These are phyloP conservation scores for Philopotamus ludificatus DNA, from an alignment of 1,140 invertebrate genomes.

Conservation along the genomic window DNA sequence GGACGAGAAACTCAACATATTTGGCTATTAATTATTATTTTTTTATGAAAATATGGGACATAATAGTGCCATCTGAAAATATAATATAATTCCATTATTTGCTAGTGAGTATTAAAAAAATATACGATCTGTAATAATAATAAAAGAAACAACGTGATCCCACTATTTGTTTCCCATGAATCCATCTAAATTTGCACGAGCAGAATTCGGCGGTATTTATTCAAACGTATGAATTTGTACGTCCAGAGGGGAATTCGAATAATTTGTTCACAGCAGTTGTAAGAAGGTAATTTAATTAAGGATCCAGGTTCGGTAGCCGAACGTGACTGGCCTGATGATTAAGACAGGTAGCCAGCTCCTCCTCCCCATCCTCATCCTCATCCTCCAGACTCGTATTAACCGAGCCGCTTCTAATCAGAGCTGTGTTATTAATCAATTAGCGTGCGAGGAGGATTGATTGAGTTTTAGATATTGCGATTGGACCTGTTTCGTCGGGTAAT, in stretches of 20 bases:
- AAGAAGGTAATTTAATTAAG: conserved; percentile 10
- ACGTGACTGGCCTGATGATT: conserved; percentile 8
- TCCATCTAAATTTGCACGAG: background rate
- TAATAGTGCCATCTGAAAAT: no score
- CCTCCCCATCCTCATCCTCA: background rate
- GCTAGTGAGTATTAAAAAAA: no score
- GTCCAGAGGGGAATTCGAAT: background rate
- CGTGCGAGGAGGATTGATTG: background rate
- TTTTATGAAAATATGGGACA: no score
- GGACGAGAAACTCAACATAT: no score
- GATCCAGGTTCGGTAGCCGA: conserved; percentile 5
- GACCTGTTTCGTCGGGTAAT: background rate
- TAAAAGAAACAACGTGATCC: no score
- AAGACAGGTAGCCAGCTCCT: conserved; percentile 13
- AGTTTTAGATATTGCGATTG: background rate
- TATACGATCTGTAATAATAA: no score
- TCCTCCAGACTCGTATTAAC: background rate
- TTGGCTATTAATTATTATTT: no score
- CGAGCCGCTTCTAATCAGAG: conserved; percentile 7
- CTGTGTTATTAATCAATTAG: conserved; percentile 29
- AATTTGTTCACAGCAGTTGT: background rate
- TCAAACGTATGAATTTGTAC: background rate
- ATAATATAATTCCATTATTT: no score
- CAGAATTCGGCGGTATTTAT: background rate
- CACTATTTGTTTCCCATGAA: background rate